Base-by-base conservation (phyloP, 1,140 invertebrate genomes). In the Chelonus insularis region DNA sequence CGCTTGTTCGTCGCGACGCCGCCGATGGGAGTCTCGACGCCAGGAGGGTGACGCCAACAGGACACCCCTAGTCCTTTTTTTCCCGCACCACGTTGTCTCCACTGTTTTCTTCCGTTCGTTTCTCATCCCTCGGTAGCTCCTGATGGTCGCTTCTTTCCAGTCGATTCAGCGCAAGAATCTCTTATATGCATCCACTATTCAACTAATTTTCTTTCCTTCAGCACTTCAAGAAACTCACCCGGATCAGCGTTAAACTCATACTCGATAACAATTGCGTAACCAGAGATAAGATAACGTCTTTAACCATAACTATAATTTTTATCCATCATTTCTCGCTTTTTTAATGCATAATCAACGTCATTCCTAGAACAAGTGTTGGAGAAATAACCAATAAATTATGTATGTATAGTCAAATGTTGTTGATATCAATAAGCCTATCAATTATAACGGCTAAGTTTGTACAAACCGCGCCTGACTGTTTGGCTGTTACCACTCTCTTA, bases 31-130 rank as follows among this genome's bases (percentile, higher is more conserved):
- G 54, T 34, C 52, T 55, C 52, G 37, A 56, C 37, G 54, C 54
- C 54, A 56, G 54, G 54, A 56, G 54, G 39, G 37, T 43, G 54
- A 56, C 54, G 54, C 54, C 54, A 56, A 43, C 54, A 56, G 39
- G 37, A 56, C 54, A 41, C 54, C 54, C 54, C 39, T 56, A 25
- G 20, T 45, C 54, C 39, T 56, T 56, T 56, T 56, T 55, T 55
- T 39, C 52, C 52, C 21, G 21, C 20, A 23, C 54, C 54, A 25
- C 37, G 20, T 56, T 45, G 39, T 56, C 37, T 56, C 54, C 39
- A 23, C 18, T 39, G 34, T 20, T 43, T 56, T 55, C 52, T 55
- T 55, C 52, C 52, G 39, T 56, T 43, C 21, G 51, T 29, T 29
- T 43, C 23, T 43, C 12, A 43, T 56, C 23, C 39, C 34, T 18